Evolutionary conservation across 2,888 invertebrate species (phyloP).

Genomic region (Athrips mouffetella): DNA sequence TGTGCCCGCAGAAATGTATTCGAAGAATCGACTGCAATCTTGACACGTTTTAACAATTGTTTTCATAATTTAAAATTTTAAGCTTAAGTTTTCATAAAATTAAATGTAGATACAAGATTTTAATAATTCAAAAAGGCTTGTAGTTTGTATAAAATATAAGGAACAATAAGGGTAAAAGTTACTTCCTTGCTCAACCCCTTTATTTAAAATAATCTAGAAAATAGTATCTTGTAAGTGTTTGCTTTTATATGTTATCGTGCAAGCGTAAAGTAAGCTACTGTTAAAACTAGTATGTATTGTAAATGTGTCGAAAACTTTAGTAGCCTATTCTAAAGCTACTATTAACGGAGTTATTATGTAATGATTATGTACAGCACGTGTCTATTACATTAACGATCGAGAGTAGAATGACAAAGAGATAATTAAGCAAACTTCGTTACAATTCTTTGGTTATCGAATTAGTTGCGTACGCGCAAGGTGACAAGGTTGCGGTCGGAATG

Average conservation of each 20-base stretch:
- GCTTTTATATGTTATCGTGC: no score
- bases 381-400: conserved; percentile 37
- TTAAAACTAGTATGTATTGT: no score
- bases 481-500: neutral
- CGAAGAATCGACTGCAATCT: conserved; percentile 37
- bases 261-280: no score
- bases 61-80: neutral
- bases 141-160: no score
- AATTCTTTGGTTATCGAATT: conserved; percentile 21
- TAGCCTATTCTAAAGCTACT: conserved; percentile 38
- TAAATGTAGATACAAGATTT: neutral
- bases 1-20: conserved; percentile 47
- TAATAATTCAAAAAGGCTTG: no score
- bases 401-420: conserved; percentile 40
- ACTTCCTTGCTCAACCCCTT: no score
- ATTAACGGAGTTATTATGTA: conserved; percentile 1
- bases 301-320: no score
- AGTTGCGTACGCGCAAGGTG: conserved; percentile 25
- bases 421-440: conserved; percentile 43
- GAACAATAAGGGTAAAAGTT: no score
- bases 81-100: neutral
- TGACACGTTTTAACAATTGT: conserved; percentile 26
- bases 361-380: conserved; percentile 39
- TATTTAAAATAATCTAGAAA: no score
- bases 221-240: no score